A percentile compares a stretch with the other conserved stretches of the same genome.
phyloP scores from a whole-genome alignment of 2,797 vertebrate genomes.

The Euthynnus affinis region DNA sequence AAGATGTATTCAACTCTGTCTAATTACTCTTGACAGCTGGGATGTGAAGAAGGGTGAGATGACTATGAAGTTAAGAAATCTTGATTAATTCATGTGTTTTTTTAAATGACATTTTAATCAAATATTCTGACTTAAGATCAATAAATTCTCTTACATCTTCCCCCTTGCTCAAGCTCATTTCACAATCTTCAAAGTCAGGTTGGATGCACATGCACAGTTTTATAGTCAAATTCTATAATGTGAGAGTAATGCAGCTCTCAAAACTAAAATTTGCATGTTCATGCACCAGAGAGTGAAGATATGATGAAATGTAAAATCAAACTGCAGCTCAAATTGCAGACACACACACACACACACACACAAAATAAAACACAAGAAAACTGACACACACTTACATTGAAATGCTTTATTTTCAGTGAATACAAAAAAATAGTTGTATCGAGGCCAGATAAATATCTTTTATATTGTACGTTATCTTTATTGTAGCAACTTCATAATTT shows the following conservation, averaged over 20 bases:
- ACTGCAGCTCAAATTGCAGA: too few species aligned
- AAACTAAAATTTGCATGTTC: neutral
- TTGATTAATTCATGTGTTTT: neutral
- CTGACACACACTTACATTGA: conserved; percentile 60
- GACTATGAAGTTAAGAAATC: neutral
- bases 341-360: neutral
- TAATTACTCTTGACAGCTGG: neutral
- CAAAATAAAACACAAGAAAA: conserved; percentile 13
- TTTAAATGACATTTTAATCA: neutral
- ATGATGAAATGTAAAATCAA: neutral
- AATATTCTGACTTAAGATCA: too few species aligned
- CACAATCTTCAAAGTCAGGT: neutral
- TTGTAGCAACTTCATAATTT: conserved; percentile 62
- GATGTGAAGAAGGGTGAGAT: neutral
- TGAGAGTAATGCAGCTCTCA: neutral
- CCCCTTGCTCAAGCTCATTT: neutral
- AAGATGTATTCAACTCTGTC: neutral
- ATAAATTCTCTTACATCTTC: too few species aligned
- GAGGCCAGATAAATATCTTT: conserved; percentile 83
- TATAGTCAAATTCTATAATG: neutral
- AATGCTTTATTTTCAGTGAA: conserved; percentile 85
- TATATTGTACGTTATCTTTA: conserved; percentile 67
- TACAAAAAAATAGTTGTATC: conserved; percentile 85
- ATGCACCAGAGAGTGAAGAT: neutral
- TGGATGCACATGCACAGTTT: neutral